Percentiles rank a stretch among this genome's conserved stretches.
Conservation (phyloP, 2,888 invertebrate genomes). For the Portevinia maculata region DNA sequence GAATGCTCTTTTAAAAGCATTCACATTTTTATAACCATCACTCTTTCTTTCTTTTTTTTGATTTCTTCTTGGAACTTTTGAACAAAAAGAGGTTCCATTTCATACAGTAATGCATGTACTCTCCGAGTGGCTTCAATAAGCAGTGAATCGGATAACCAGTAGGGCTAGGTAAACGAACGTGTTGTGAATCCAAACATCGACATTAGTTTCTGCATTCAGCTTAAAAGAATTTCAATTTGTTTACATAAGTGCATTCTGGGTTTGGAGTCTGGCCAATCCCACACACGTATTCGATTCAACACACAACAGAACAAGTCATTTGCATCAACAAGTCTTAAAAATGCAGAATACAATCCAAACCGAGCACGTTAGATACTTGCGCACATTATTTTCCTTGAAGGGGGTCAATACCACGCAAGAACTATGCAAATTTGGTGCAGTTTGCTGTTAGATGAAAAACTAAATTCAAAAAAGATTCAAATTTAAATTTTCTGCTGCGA, state of each 20-base stretch:
- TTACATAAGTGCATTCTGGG: slow-evolving; percentile 53
- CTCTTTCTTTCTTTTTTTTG: no score
- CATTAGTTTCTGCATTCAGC: neutral
- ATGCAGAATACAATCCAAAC: neutral
- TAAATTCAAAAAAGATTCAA: neutral
- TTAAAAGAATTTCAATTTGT: slow-evolving; percentile 4
- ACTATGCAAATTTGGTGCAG: slow-evolving; percentile 33
- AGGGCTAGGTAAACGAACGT: slow-evolving; percentile 51
- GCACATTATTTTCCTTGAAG: neutral
- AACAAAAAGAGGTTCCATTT: neutral
- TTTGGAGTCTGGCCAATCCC: slow-evolving; percentile 55
- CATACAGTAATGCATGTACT: slow-evolving; percentile 19
- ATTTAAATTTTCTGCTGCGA: neutral
- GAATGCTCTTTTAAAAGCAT: no score
- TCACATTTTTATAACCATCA: no score
- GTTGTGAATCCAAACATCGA: slow-evolving; percentile 30
- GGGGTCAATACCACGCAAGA: slow-evolving; percentile 29
- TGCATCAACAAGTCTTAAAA: slow-evolving; percentile 19
- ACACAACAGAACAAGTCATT: neutral
- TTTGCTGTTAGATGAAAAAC: neutral
- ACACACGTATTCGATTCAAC: slow-evolving; percentile 2
- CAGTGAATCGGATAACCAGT: slow-evolving; percentile 16
- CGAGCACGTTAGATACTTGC: no score
- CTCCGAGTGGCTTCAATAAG: neutral
- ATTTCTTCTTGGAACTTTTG: slow-evolving; percentile 32